Percentiles rank a stretch among this genome's conserved stretches.
phyloP scores from a whole-genome alignment of 2,797 vertebrate species.

The Nannoperca obscura region DNA sequence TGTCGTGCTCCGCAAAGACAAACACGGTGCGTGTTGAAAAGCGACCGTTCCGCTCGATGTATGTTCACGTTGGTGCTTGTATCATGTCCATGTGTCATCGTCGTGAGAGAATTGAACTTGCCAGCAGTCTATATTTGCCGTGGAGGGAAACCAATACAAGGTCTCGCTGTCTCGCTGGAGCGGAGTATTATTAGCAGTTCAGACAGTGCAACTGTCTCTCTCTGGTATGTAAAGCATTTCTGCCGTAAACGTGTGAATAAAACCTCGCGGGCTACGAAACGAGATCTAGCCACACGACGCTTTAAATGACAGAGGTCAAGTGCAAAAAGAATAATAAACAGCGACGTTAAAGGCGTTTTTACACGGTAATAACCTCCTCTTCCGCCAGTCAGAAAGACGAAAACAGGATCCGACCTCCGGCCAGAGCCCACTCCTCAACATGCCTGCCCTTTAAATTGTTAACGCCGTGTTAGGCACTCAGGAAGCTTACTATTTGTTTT shows the following conservation, averaged over 20 bases:
- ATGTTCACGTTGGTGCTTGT: slow-evolving; percentile 33
- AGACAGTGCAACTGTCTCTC: slow-evolving; percentile 84
- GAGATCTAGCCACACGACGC: background rate
- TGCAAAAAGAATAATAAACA: slow-evolving; percentile 64
- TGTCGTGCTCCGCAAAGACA: slow-evolving; percentile 62
- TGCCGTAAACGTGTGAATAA: slow-evolving; percentile 72
- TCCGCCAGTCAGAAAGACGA: slow-evolving; percentile 74
- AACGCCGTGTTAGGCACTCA: slow-evolving; percentile 28
- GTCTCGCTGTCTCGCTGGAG: slow-evolving; percentile 81
- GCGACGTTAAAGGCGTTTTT: slow-evolving; percentile 62
- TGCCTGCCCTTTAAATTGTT: slow-evolving; percentile 77
- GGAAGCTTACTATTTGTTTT: slow-evolving; percentile 30
- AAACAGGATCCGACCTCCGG: slow-evolving; percentile 79
- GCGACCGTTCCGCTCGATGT: slow-evolving; percentile 31
- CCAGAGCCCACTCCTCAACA: slow-evolving; percentile 62
- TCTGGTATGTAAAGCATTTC: slow-evolving; percentile 88
- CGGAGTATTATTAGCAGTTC: slow-evolving; percentile 87
- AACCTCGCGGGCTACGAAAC: slow-evolving; percentile 23
- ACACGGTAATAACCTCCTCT: slow-evolving; percentile 75
- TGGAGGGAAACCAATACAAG: slow-evolving; percentile 82
- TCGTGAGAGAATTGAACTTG: slow-evolving; percentile 67
- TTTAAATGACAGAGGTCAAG: slow-evolving; percentile 74
- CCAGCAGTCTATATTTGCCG: slow-evolving; percentile 78
- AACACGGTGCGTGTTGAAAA: slow-evolving; percentile 41
- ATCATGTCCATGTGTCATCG: slow-evolving; percentile 75